Evolutionary conservation across 2,113 vertebrate species (phyloP).

Genomic region (Picathartes gymnocephalus): DNA sequence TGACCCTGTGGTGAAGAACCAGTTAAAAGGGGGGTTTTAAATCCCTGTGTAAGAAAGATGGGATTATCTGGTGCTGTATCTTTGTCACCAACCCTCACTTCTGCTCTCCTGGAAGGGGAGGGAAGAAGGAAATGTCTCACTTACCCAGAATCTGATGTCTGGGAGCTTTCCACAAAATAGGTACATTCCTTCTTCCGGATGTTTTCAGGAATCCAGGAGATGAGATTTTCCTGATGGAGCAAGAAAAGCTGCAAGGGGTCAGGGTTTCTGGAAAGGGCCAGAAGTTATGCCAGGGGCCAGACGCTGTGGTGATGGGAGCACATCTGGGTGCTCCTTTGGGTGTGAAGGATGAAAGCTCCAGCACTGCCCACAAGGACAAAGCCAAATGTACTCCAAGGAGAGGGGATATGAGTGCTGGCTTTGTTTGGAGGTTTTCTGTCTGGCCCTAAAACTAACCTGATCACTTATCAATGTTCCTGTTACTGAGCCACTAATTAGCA

Average conservation of each 20-base stretch:
- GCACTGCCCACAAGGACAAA: background rate
- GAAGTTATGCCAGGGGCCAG: background rate
- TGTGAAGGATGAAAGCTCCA: background rate
- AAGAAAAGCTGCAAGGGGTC: background rate
- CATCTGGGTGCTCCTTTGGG: background rate
- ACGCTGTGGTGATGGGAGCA: background rate
- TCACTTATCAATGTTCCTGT: background rate
- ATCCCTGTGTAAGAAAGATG: background rate
- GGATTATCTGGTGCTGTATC: too few species aligned
- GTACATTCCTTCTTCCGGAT: conserved; percentile 87
- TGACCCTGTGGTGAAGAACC: background rate
- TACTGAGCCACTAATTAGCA: background rate
- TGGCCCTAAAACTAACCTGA: background rate
- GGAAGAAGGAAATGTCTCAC: background rate
- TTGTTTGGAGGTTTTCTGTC: background rate
- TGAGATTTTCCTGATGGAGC: conserved; percentile 63
- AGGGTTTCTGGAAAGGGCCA: background rate
- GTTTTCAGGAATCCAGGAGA: conserved; percentile 80
- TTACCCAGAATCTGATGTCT: conserved; percentile 70
- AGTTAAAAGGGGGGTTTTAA: background rate
- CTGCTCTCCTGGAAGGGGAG: background rate
- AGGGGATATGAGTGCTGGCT: background rate
- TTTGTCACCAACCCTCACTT: too few species aligned
- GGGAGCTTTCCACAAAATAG: conserved; percentile 75
- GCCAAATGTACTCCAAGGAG: background rate